These are phyloP conservation scores for Sclerurus mexicanus DNA, from an alignment of 2,113 vertebrate genomes.

Conservation along the genomic window DNA sequence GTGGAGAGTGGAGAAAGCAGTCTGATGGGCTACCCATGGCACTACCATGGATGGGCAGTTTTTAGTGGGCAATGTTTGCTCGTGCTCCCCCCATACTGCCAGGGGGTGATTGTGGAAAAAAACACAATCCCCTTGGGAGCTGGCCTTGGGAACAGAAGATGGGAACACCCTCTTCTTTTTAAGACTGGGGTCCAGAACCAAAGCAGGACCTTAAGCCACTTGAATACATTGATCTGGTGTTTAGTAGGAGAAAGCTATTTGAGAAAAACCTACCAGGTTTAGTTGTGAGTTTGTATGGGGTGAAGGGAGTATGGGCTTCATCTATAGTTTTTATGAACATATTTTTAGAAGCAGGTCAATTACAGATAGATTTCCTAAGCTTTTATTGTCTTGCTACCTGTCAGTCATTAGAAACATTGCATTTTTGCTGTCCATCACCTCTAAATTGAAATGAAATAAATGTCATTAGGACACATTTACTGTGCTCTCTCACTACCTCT, in stretches of 20 bases:
- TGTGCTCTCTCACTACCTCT: fast-evolving
- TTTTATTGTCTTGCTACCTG: background rate
- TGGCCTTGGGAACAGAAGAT: background rate
- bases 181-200: background rate
- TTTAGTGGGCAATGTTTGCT: background rate
- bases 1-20: background rate
- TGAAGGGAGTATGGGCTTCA: background rate
- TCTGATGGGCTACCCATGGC: fast-evolving
- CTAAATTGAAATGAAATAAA: background rate
- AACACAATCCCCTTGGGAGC: background rate
- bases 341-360: background rate
- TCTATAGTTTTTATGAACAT: background rate
- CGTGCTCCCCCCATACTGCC: fast-evolving
- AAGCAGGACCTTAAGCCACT: background rate
- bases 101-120: background rate
- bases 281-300: background rate
- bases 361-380: background rate
- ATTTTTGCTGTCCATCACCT: background rate
- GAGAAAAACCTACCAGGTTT: fast-evolving
- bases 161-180: background rate
- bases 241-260: background rate
- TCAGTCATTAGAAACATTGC: background rate
- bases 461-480: background rate
- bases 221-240: background rate
- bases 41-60: background rate